Base-by-base conservation (phyloP, 2,888 invertebrate species). In the Sussaba pulchella region DNA sequence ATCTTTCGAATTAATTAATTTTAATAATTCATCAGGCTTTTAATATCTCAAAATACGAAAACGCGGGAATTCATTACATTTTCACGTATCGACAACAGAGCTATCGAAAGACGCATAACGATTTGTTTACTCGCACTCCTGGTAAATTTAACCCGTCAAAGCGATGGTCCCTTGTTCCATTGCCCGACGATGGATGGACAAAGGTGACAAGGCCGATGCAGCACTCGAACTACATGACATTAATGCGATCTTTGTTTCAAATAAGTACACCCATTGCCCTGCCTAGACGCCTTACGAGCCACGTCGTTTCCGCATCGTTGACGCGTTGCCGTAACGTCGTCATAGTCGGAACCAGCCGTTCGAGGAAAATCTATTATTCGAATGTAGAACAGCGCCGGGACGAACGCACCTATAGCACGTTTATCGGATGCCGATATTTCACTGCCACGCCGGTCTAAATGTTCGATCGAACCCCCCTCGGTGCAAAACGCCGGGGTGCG, bases 351-450 rank as follows among this genome's bases (percentile, higher is more conserved):
- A 54, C 76, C 61, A 52, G 66, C 64, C 71, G 71, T 63, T 45
- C 67, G 66, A 54, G 72, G 67, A 47, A 31, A 31, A 31, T 82
- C 90, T 88, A 89, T 91, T 91, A 90, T 91, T 90, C 87, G 87
- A 91, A 91, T 91, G 89, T 91, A 84, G 84, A 85, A 76, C 83
- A 78, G 84, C n/a, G n/a, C 74, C 82, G 76, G 59, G 50, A 57
- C 24, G 52, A 24, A 21, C 12, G 47, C 52, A 63, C 45, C 41
- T 6, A 17, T 87, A 87, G 83, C 89, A 84, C 73, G 72, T 89
- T 89, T 90, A 91, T 91, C 86, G 91, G 88, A 87, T 89, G 87
- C 88, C 90, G 90, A 91, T 91, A 90, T 83, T 83, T 70, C 75
- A 70, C 83, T 66, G 75, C 72, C 67, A 81, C 84, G 52, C 86